phyloP scores from a whole-genome alignment of 2,888 invertebrate species.

The Acrobasis consociella region DNA sequence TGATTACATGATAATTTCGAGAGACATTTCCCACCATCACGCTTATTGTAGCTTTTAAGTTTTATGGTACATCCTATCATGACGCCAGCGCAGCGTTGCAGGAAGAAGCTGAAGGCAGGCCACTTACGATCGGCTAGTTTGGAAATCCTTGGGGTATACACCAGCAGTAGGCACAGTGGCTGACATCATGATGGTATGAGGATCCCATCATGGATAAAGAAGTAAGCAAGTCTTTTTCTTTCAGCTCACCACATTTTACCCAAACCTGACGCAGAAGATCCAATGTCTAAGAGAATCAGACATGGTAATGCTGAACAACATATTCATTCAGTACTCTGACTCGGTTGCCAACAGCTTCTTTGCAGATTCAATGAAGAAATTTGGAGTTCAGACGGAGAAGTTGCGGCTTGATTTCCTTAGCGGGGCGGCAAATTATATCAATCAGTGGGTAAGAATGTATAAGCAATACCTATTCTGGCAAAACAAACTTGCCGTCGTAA shows the following conservation, averaged over 20 bases:
- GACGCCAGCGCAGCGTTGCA: no score
- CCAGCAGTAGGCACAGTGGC: no score
- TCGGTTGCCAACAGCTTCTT: constrained; percentile 42
- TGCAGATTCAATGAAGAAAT: constrained; percentile 35
- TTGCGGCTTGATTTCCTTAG: constrained; percentile 48
- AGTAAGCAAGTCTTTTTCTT: constrained; percentile 27
- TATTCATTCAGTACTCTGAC: constrained; percentile 50
- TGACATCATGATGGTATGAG: no score
- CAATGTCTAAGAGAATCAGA: constrained; percentile 33
- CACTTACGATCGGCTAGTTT: no score
- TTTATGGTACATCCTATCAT: constrained; percentile 23
- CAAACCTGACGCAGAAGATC: constrained; percentile 20
- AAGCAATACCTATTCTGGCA: neutral
- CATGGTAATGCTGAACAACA: constrained; percentile 46
- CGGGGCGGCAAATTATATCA: constrained; percentile 48
- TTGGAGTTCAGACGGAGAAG: constrained; percentile 51
- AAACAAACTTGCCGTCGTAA: no score
- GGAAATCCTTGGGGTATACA: no score
- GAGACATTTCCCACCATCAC: no score
- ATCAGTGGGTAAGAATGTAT: constrained; percentile 47
- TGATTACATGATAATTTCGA: no score
- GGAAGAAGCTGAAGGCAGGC: no score
- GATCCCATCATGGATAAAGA: constrained; percentile 20
- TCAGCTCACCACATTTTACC: constrained; percentile 42
- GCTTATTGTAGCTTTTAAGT: constrained; percentile 35